Evolutionary conservation across 2,113 vertebrate species (phyloP).

Genomic region (Arizona elegans): DNA sequence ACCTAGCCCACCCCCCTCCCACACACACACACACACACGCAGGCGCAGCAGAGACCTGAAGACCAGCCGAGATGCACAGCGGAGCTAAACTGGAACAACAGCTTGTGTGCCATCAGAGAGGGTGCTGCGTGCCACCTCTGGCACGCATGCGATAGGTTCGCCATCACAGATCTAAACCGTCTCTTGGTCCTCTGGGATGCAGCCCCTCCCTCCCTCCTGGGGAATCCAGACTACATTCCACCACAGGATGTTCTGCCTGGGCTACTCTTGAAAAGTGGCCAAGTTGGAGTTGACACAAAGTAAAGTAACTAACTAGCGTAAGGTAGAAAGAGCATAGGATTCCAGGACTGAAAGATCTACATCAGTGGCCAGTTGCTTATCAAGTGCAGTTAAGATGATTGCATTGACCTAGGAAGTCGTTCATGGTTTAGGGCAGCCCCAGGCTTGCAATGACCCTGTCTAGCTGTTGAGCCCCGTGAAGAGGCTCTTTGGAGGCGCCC

Average conservation of each 20-base stretch:
- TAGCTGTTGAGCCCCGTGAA: neutral
- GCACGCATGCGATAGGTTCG: no score
- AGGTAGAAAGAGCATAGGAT: neutral
- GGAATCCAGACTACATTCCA: neutral
- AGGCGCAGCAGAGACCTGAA: no score
- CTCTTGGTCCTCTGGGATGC: neutral
- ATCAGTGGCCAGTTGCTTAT: neutral
- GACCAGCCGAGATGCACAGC: no score
- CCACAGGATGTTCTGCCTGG: neutral
- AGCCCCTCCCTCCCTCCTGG: neutral
- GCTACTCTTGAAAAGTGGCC: neutral
- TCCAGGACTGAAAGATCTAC: neutral
- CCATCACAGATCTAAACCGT: neutral
- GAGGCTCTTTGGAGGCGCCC: neutral
- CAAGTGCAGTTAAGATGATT: neutral
- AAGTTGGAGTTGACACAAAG: neutral
- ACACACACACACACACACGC: no score
- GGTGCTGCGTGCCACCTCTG: no score
- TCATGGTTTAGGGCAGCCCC: neutral
- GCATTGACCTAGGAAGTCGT: neutral
- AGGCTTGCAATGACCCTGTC: neutral
- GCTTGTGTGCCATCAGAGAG: no score
- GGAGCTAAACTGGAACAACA: no score
- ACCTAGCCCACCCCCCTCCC: no score
- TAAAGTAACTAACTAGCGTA: neutral